Evolutionary conservation across 92 coral and sea anemone genomes (phyloP), one percentile per base, ranked within the genome.

Genomic region (Pocillopora meandrina): DNA sequence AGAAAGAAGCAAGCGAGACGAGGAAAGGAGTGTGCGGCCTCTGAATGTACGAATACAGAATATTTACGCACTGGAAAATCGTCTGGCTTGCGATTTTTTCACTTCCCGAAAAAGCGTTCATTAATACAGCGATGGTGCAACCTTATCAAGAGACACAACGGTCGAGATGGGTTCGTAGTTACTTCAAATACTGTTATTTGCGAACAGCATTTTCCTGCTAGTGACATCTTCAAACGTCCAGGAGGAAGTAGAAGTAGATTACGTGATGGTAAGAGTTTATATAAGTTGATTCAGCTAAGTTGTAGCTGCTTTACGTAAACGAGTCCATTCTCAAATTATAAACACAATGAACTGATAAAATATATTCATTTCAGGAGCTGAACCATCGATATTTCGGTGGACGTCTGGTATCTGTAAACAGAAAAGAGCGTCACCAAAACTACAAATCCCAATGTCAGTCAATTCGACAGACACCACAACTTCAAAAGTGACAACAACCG

Each of bases 171-270:
- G 49, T 85, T 85, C 26, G 63, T 61, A n/a, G 87, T 84, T 18
- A 84, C 73, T 72, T 74, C 63, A 52, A 84, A 76, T 58, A 76
- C 76, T 56, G 81, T 76, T 52, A 84, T 84, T 12, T 86, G 85
- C 61, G 85, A 86, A 63, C 58, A 77, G 35, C 89, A 86, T 79
- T 86, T 86, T 56, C 60, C 65, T 71, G 63, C 79, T 79, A 77
- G 79, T 60, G 74, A 86, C 59, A 80, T 62, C 23, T 63, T 78
- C 57, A 70, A 64, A 86, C 69, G 79, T 79, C 56, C 63, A 35
- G 85, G 90, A 68, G 85, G 86, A 86, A 86, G 90, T n/a, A n/a
- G n/a, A 71, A 21, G 66, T 56, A 61, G 81, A 80, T 63, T 86
- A 57, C n/a, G n/a, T n/a, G n/a, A n/a, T n/a, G n/a, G n/a, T n/a